These are phyloP conservation scores for Megalurothrips usitatus DNA, from an alignment of 2,888 invertebrate species.

Conservation along the genomic window DNA sequence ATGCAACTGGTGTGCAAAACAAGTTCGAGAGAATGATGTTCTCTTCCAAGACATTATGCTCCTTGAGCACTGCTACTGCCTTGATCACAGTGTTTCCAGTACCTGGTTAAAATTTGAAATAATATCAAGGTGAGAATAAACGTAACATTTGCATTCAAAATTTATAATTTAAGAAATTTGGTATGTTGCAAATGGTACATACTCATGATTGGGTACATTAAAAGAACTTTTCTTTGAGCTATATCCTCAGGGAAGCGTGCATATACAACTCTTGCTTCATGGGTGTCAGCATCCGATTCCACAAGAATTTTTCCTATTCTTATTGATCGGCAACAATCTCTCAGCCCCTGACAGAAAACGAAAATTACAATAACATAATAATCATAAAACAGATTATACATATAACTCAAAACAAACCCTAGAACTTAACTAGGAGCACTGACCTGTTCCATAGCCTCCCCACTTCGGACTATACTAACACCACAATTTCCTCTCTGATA, in stretches of 20 bases:
- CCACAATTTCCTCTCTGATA: constrained; percentile 98
- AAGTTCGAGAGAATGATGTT: constrained; percentile 96
- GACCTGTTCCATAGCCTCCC: constrained; percentile 93
- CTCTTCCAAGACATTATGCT: constrained; percentile 89
- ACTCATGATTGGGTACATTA: constrained; percentile 99
- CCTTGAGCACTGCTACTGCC: constrained; percentile 89
- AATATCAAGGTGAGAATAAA: constrained; percentile 33
- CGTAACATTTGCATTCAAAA: constrained; percentile 11
- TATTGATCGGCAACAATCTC: constrained; percentile 97
- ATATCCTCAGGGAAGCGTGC: constrained; percentile 97
- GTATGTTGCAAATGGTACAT: constrained; percentile 43
- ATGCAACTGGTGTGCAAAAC: constrained; percentile 91
- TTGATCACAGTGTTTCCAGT: constrained; percentile 94
- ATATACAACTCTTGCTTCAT: constrained; percentile 94
- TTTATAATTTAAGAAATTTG: constrained; percentile 13
- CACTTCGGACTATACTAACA: constrained; percentile 90
- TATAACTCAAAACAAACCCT: constrained; percentile 12
- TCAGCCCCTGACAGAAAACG: constrained; percentile 58
- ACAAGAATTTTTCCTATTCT: constrained; percentile 97
- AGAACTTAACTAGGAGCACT: constrained; percentile 7
- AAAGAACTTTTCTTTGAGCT: constrained; percentile 74
- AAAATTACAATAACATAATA: constrained; percentile 29
- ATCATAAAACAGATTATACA: constrained; percentile 6
- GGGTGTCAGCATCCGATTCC: constrained; percentile 93
- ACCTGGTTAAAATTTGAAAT: constrained; percentile 46